Evolutionary conservation across 2,888 invertebrate genomes (phyloP).

Genomic region (Esperia sulphurella): DNA sequence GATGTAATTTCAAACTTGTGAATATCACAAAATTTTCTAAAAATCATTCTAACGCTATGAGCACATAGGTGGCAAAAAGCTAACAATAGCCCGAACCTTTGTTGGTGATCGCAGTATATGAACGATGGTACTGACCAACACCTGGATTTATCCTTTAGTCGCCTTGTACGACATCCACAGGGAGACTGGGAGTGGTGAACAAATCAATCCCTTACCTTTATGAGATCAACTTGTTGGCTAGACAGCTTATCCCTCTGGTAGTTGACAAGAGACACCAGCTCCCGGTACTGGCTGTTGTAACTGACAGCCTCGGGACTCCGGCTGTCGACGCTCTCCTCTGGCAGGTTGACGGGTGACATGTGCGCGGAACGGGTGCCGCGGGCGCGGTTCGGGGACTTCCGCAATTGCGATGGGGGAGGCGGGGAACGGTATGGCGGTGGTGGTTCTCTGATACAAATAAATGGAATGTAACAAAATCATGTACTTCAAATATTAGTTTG

Average conservation of each 20-base stretch:
- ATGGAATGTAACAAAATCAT: too few relatives aligned
- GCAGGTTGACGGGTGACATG: conserved; percentile 65
- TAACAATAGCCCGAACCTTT: too few relatives aligned
- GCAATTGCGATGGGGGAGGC: conserved; percentile 56
- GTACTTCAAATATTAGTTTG: too few relatives aligned
- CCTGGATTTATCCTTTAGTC: too few relatives aligned
- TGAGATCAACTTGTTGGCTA: conserved; percentile 93
- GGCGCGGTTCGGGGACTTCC: conserved; percentile 64
- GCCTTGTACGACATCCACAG: too few relatives aligned
- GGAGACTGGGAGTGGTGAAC: too few relatives aligned
- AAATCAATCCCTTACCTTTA: conserved; percentile 83
- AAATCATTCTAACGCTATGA: too few relatives aligned
- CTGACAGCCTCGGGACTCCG: conserved; percentile 81
- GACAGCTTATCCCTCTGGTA: conserved; percentile 94
- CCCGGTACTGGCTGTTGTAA: conserved; percentile 88
- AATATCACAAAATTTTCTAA: too few relatives aligned
- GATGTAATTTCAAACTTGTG: too few relatives aligned
- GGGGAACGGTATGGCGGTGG: conserved; percentile 75
- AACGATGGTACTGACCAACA: too few relatives aligned
- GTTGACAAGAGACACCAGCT: conserved; percentile 92
- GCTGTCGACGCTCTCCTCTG: conserved; percentile 45
- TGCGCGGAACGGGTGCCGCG: conserved; percentile 49
- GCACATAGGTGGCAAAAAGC: too few relatives aligned
- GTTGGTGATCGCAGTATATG: too few relatives aligned
- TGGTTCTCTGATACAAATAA: conserved; percentile 53